phyloP scores from a whole-genome alignment of 2,113 vertebrate species.

The Malurus cyaneus region DNA sequence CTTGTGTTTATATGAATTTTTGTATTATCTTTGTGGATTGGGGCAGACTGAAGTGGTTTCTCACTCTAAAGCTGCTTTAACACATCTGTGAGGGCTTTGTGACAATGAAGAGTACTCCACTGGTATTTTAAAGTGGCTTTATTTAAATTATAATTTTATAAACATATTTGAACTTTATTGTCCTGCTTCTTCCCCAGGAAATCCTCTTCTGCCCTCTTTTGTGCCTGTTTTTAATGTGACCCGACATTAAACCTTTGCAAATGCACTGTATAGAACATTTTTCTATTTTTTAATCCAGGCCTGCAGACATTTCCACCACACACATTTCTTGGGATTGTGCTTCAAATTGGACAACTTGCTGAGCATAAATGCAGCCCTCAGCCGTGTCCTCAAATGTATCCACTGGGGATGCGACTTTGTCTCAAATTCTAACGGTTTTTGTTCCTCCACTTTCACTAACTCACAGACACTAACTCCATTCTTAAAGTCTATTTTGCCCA shows the following conservation, averaged over 20 bases:
- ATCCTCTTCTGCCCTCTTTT: background rate
- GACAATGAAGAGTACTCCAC: rapidly evolving
- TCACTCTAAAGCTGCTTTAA: background rate
- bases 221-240: rapidly evolving
- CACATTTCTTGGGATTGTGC: background rate
- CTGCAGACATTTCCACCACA: background rate
- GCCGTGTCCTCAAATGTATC: rapidly evolving
- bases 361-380: background rate
- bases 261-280: rapidly evolving
- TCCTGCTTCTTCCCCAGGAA: background rate
- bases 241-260: rapidly evolving
- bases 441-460: background rate
- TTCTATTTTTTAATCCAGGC: background rate
- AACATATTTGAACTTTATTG: rapidly evolving
- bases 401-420: rapidly evolving
- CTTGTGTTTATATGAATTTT: rapidly evolving
- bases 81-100: rapidly evolving
- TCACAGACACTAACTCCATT: rapidly evolving
- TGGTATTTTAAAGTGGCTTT: background rate
- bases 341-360: background rate
- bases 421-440: rapidly evolving
- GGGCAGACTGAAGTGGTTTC: rapidly evolving
- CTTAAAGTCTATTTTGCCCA: background rate
- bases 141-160: background rate
- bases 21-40: rapidly evolving